A percentile compares a stretch with the other conserved stretches of the same genome.
phyloP scores from a whole-genome alignment of 2,797 vertebrate genomes.

The Fistularia tabacaria region DNA sequence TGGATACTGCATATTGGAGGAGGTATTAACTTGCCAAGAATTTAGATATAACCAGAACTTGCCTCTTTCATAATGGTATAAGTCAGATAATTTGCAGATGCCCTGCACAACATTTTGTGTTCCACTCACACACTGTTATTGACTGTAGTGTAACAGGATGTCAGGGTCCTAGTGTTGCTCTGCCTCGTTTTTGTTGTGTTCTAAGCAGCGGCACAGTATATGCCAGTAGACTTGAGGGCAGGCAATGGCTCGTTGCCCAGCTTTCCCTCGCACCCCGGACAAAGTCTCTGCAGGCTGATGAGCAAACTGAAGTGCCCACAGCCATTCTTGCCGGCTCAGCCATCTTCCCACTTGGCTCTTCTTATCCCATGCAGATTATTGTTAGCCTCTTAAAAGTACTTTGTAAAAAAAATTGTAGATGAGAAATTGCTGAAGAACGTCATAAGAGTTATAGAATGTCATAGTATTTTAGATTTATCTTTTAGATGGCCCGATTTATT shows the following conservation, averaged over 20 bases:
- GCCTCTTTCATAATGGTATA: no score
- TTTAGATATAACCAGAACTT: no score
- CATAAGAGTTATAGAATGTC: no score
- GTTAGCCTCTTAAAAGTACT: constrained; percentile 8
- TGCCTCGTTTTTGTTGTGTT: constrained; percentile 31
- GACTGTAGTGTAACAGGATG: constrained; percentile 13
- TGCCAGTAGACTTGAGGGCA: constrained; percentile 25
- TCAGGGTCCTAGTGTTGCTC: constrained; percentile 41
- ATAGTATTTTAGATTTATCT: no score
- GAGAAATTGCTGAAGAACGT: no score
- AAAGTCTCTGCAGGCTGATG: constrained; percentile 57
- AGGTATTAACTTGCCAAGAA: no score
- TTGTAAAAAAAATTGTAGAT: no score
- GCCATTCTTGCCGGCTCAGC: constrained; percentile 35
- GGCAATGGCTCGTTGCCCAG: constrained; percentile 43
- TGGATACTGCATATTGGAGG: no score
- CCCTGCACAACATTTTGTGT: constrained; percentile 4
- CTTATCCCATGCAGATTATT: constrained; percentile 34
- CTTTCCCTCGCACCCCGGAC: constrained; percentile 40
- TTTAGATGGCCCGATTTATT: no score
- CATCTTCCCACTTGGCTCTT: constrained; percentile 19
- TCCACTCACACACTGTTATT: not conserved
- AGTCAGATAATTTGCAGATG: not conserved
- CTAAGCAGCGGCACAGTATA: constrained; percentile 34
- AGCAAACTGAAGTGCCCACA: constrained; percentile 30